Percentiles rank a stretch among this genome's conserved stretches.
Evolutionary conservation across 2,113 vertebrate species (phyloP).

Genomic region (Perognathus longimembris): DNA sequence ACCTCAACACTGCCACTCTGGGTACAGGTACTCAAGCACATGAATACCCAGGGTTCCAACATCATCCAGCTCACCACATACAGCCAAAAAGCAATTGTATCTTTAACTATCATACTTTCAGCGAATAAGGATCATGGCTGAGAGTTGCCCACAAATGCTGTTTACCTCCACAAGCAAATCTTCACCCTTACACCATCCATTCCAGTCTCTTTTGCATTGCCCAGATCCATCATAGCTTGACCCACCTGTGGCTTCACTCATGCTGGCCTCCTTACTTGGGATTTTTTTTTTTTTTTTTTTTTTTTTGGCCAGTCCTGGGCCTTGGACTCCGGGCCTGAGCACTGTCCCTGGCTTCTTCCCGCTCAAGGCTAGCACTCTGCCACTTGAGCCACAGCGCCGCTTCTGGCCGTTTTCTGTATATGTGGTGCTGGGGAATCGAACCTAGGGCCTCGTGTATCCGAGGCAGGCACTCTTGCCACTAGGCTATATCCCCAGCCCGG

Average conservation of each 20-base stretch:
- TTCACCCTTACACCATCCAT: no score
- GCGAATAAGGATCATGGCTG: neutral
- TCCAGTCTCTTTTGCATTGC: neutral
- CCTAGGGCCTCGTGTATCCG: no score
- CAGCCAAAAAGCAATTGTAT: neutral
- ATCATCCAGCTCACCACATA: neutral
- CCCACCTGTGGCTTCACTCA: neutral
- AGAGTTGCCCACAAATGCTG: neutral
- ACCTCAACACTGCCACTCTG: neutral
- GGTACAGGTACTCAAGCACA: rapidly evolving
- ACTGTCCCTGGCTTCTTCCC: no score
- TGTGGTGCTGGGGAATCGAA: no score
- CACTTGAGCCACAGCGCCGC: no score
- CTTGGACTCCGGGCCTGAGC: no score
- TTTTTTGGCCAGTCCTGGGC: no score
- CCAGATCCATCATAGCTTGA: rapidly evolving
- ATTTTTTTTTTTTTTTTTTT: no score
- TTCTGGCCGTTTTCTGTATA: no score
- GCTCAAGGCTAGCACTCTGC: no score
- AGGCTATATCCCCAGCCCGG: no score
- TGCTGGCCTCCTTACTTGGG: rapidly evolving
- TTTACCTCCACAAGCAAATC: neutral
- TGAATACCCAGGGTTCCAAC: neutral
- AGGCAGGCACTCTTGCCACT: no score
- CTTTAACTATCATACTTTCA: neutral